Percentiles rank a stretch among this genome's conserved stretches.
phyloP scores from a whole-genome alignment of 2,888 invertebrate genomes.

The Thecophora atra region DNA sequence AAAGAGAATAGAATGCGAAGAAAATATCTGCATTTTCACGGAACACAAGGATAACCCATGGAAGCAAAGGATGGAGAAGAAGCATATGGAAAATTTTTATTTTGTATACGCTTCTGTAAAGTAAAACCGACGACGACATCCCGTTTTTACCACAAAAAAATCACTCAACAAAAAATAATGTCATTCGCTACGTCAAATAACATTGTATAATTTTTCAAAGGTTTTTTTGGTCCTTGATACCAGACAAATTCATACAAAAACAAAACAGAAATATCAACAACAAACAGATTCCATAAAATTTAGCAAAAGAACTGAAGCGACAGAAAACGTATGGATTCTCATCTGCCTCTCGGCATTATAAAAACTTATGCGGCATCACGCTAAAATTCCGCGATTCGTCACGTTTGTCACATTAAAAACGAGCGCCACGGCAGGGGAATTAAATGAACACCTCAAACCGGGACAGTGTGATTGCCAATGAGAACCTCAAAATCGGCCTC shows the following conservation, averaged over 20 bases:
- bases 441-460: neutral
- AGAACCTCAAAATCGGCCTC: neutral
- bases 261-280: neutral
- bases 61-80: no score
- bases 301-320: neutral
- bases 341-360: neutral
- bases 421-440: neutral
- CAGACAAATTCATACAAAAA: neutral
- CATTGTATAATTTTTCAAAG: slow-evolving; percentile 20
- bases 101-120: neutral
- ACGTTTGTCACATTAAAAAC: slow-evolving; percentile 34
- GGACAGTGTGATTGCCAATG: neutral
- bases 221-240: neutral
- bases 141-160: neutral
- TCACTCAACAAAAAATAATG: slow-evolving; percentile 13
- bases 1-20: no score
- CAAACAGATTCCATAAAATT: slow-evolving; percentile 16
- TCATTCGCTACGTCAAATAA: slow-evolving; percentile 26
- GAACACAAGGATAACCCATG: no score
- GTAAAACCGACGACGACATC: neutral
- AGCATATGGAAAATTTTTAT: no score
- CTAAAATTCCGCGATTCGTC: slow-evolving; percentile 31
- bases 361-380: slow-evolving; percentile 28
- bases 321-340: slow-evolving; percentile 4
- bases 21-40: no score